Percentiles rank a stretch among this genome's conserved stretches.
Evolutionary conservation across 2,888 invertebrate genomes (phyloP).

Genomic region (Suillia variegata): DNA sequence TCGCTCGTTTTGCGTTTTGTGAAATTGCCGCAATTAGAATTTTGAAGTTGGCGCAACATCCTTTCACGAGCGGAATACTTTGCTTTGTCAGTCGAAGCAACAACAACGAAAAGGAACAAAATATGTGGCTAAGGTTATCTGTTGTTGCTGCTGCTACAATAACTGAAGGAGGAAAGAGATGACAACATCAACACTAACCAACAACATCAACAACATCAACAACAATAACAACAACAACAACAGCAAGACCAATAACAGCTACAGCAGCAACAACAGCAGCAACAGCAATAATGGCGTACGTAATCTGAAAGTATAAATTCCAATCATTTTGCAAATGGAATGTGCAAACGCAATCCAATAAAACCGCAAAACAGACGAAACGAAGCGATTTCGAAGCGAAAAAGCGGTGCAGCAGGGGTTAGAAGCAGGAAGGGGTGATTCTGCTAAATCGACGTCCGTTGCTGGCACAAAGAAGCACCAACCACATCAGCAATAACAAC

Average conservation of each 20-base stretch:
- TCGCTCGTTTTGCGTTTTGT: too few relatives aligned
- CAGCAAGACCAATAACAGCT: not conserved
- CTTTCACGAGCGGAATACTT: too few relatives aligned
- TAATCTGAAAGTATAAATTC: constrained; percentile 53
- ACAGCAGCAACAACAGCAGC: not conserved
- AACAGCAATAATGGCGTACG: constrained; percentile 17
- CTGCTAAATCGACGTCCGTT: not conserved
- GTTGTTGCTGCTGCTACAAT: too few relatives aligned
- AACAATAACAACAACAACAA: not conserved
- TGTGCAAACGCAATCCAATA: constrained; percentile 50
- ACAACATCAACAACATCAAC: not conserved
- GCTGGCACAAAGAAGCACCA: constrained; percentile 3
- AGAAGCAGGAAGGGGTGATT: constrained; percentile 12
- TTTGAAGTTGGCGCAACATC: too few relatives aligned
- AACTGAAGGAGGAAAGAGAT: not conserved
- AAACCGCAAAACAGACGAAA: constrained; percentile 43
- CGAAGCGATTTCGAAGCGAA: constrained; percentile 6
- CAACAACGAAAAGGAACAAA: too few relatives aligned
- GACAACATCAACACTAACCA: not conserved
- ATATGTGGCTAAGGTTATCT: too few relatives aligned
- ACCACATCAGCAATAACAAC: not conserved
- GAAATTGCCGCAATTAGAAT: too few relatives aligned
- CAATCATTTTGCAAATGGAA: constrained; percentile 54
- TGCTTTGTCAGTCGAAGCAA: too few relatives aligned
- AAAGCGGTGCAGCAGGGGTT: constrained; percentile 1